Conservation (phyloP, 92 coral and sea anemone genomes). For the Zoanthus solanderi region DNA sequence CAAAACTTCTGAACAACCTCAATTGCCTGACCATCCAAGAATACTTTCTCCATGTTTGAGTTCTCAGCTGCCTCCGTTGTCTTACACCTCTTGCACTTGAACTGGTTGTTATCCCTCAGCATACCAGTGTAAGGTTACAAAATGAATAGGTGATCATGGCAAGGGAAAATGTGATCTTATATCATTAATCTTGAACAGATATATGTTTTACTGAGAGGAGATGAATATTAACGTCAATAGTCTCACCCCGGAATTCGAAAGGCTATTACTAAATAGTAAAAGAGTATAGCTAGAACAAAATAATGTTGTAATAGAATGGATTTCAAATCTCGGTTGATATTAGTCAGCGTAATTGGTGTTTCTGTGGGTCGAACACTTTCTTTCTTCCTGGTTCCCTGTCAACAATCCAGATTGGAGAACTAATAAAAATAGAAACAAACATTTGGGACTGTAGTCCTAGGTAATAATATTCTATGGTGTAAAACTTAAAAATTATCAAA, state of each 20-base stretch:
- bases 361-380: constrained; percentile 23
- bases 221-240: constrained; percentile 18
- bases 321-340: constrained; percentile 7
- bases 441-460: too few species aligned
- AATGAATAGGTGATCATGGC: constrained; percentile 18
- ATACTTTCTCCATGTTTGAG: too few species aligned
- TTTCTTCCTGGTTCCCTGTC: constrained; percentile 11
- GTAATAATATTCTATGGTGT: too few species aligned
- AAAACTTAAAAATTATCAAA: too few species aligned
- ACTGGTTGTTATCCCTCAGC: too few species aligned
- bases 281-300: constrained; percentile 5
- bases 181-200: not conserved
- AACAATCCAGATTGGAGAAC: not conserved
- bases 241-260: not conserved
- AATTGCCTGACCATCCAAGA: too few species aligned
- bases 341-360: constrained; percentile 6
- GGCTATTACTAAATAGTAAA: not conserved
- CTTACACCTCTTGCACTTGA: too few species aligned
- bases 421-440: not conserved
- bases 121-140: not conserved
- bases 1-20: too few species aligned
- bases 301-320: constrained; percentile 1
- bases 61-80: too few species aligned
- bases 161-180: constrained; percentile 2
- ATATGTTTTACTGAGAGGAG: not conserved